phyloP scores from a whole-genome alignment of 2,888 invertebrate species.

The Lissonota sp. region DNA sequence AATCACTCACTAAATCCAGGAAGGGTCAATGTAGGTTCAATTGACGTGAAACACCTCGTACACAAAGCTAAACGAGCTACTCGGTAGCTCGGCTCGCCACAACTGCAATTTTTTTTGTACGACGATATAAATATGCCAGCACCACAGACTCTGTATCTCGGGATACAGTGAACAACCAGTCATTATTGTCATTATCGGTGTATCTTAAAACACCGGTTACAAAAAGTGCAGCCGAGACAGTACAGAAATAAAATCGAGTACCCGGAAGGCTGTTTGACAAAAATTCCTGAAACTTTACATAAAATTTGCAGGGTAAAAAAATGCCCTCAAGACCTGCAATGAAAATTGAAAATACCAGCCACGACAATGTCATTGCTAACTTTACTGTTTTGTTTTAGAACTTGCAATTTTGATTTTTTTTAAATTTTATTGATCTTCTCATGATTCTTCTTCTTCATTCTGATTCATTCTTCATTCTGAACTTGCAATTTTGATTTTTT shows the following conservation, averaged over 20 bases:
- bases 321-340: neutral
- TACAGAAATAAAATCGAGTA: neutral
- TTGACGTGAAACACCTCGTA: too few relatives aligned
- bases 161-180: conserved; percentile 10
- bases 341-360: neutral
- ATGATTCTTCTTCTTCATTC: neutral
- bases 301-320: neutral
- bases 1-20: too few relatives aligned
- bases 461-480: neutral
- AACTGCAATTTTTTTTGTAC: conserved; percentile 32
- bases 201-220: conserved; percentile 48
- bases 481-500: too few relatives aligned
- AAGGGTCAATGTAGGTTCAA: too few relatives aligned
- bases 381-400: too few relatives aligned
- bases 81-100: conserved; percentile 50
- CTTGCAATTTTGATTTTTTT: too few relatives aligned
- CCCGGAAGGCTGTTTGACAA: conserved; percentile 26
- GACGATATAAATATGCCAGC: conserved; percentile 39
- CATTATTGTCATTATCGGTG: conserved; percentile 47
- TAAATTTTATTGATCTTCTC: too few relatives aligned
- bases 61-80: conserved; percentile 6
- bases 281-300: neutral
- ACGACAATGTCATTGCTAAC: neutral
- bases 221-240: conserved; percentile 32
- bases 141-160: conserved; percentile 20